phyloP scores from a whole-genome alignment of 2,797 vertebrate species.

The Thaleichthys pacificus region DNA sequence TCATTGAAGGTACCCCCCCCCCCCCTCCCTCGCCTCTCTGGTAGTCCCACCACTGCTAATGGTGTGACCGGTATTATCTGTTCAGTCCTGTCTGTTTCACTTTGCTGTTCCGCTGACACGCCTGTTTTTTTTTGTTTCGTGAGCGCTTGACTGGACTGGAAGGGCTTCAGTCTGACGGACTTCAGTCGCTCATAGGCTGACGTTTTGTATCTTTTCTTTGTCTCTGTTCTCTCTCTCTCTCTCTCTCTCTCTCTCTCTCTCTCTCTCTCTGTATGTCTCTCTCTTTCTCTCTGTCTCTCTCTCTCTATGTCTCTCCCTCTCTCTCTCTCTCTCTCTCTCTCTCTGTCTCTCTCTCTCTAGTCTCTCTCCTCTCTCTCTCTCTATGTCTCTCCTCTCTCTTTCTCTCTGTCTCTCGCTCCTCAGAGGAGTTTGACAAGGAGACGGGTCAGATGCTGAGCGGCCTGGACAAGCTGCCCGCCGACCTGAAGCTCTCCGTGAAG shows the following conservation, averaged over 20 bases:
- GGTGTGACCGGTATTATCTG: not conserved
- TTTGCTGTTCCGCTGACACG: not conserved
- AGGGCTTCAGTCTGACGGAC: too few relatives aligned
- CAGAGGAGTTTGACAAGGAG: conserved; percentile 97
- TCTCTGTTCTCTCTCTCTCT: too few relatives aligned
- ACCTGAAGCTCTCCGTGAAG: conserved; percentile 91
- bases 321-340: too few relatives aligned
- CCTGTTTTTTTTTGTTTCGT: not conserved
- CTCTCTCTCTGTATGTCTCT: too few relatives aligned
- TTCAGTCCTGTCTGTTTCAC: not conserved
- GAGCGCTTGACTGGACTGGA: not conserved
- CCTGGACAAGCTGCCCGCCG: conserved; percentile 92
- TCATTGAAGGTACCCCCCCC: conserved; percentile 84
- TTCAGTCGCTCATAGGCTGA: too few relatives aligned
- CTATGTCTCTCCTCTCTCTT: too few relatives aligned
- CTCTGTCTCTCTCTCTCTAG: too few relatives aligned
- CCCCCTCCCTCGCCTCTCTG: not conserved
- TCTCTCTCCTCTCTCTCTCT: too few relatives aligned
- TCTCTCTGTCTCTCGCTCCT: conserved; percentile 6
- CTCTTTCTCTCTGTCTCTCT: too few relatives aligned
- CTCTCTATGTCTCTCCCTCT: too few relatives aligned
- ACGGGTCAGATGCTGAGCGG: conserved; percentile 90
- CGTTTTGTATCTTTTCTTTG: too few relatives aligned
- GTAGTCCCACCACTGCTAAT: not conserved
- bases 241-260: too few relatives aligned